These are phyloP conservation scores for Gambusia yucatana DNA, from an alignment of 2,797 vertebrate species.

Conservation along the genomic window DNA sequence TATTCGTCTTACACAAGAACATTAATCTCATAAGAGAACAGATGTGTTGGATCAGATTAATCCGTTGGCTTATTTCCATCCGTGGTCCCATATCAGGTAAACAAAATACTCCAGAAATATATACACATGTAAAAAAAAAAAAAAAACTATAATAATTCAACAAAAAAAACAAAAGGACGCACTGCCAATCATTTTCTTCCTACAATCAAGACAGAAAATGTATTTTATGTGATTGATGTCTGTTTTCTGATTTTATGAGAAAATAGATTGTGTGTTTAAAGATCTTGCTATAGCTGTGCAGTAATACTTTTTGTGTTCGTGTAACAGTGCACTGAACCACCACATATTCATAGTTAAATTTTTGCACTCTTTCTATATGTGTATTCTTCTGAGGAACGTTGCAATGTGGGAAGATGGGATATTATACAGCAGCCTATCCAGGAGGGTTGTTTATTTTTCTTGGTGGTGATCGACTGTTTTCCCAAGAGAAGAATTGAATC, in stretches of 20 bases:
- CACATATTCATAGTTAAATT: neutral
- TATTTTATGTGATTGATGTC: neutral
- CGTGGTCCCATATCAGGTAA: neutral
- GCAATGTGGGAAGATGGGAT: neutral
- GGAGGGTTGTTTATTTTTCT: neutral
- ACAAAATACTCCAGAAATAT: neutral
- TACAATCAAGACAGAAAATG: neutral
- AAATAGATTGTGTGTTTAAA: neutral
- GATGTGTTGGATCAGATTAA: neutral
- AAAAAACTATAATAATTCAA: neutral
- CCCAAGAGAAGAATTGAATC: neutral
- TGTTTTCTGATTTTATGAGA: neutral
- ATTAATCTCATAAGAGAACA: constrained; percentile 4
- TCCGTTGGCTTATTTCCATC: neutral
- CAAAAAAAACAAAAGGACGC: neutral
- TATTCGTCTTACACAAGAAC: neutral
- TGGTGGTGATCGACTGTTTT: neutral
- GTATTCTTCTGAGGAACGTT: neutral
- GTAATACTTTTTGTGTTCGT: neutral
- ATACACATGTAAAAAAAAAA: neutral
- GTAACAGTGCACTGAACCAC: neutral
- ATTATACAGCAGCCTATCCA: neutral
- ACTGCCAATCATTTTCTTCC: neutral
- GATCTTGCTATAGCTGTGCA: neutral
- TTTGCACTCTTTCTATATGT: neutral